These are phyloP conservation scores for Hypothenemus hampei DNA, from an alignment of 1,140 invertebrate species.

Conservation along the genomic window DNA sequence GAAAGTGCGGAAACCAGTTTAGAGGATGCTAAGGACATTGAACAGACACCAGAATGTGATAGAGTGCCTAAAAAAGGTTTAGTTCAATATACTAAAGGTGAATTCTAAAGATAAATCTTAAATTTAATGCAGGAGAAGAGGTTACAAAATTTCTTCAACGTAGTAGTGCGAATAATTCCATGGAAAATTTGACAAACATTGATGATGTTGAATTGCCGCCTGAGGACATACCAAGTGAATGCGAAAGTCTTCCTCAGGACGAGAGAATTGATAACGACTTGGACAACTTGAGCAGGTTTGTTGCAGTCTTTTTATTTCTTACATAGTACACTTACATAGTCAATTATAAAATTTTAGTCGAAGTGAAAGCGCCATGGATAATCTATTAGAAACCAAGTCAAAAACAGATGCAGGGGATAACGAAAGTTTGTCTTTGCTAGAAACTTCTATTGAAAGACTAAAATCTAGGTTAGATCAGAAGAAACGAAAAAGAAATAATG, in stretches of 20 bases:
- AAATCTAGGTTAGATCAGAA: slow-evolving; percentile 34
- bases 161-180: slow-evolving; percentile 9
- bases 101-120: background rate
- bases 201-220: slow-evolving; percentile 12
- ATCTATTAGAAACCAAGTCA: slow-evolving; percentile 4
- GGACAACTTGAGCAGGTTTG: slow-evolving; percentile 27
- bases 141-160: slow-evolving; percentile 56
- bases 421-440: slow-evolving; percentile 34
- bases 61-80: slow-evolving; percentile 57
- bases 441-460: slow-evolving; percentile 42
- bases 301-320: background rate
- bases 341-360: slow-evolving; percentile 6
- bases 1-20: background rate
- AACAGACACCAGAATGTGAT: slow-evolving; percentile 47
- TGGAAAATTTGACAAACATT: slow-evolving; percentile 5
- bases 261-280: slow-evolving; percentile 39
- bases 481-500: slow-evolving; percentile 32
- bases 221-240: slow-evolving; percentile 55
- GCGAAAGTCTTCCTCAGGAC: slow-evolving; percentile 52
- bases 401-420: slow-evolving; percentile 41
- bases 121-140: slow-evolving; percentile 47
- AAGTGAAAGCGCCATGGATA: slow-evolving; percentile 13
- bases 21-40: slow-evolving; percentile 3
- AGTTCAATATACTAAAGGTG: too few species aligned
- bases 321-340: background rate